A percentile compares a stretch with the other conserved stretches of the same genome.
Conservation (phyloP, 2,888 invertebrate genomes). For the Notocelia uddmanniana region DNA sequence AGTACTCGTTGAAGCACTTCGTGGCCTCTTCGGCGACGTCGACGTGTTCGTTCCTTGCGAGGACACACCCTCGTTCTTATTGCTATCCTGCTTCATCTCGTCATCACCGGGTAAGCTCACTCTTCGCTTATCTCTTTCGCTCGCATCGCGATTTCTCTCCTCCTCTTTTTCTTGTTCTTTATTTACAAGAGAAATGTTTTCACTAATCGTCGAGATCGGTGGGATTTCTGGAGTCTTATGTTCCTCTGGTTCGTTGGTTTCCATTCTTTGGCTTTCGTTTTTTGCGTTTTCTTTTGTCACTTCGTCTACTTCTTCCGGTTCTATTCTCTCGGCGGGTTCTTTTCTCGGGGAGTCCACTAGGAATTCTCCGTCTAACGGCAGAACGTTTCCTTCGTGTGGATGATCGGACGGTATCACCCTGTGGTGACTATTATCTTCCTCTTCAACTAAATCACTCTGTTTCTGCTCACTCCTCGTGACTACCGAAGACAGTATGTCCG, state of each 20-base stretch:
- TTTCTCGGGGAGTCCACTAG: slow-evolving; percentile 70
- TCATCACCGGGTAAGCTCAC: slow-evolving; percentile 87
- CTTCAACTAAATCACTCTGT: slow-evolving; percentile 47
- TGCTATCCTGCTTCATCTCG: slow-evolving; percentile 78
- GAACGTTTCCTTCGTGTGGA: slow-evolving; percentile 75
- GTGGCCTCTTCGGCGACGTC: slow-evolving; percentile 89
- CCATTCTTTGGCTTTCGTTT: slow-evolving; percentile 71
- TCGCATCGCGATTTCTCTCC: slow-evolving; percentile 67
- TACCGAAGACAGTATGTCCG: slow-evolving; percentile 69
- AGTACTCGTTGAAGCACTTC: slow-evolving; percentile 92
- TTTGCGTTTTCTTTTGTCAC: slow-evolving; percentile 69
- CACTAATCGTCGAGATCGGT: slow-evolving; percentile 91
- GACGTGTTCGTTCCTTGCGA: slow-evolving; percentile 76
- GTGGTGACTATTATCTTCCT: slow-evolving; percentile 62
- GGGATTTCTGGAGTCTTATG: slow-evolving; percentile 86
- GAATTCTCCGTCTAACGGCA: slow-evolving; percentile 79
- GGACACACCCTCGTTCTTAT: slow-evolving; percentile 71
- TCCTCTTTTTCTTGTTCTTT: slow-evolving; percentile 73
- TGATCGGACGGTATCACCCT: slow-evolving; percentile 71
- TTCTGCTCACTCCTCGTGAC: slow-evolving; percentile 62
- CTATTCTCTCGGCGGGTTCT: slow-evolving; percentile 57
- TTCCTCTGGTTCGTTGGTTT: slow-evolving; percentile 63
- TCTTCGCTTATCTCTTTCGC: slow-evolving; percentile 83
- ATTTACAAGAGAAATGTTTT: slow-evolving; percentile 86
- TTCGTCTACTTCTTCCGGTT: slow-evolving; percentile 55